These are phyloP conservation scores for Caenorhabditis doughertyi DNA, from an alignment of 2,888 invertebrate genomes.

Conservation along the genomic window DNA sequence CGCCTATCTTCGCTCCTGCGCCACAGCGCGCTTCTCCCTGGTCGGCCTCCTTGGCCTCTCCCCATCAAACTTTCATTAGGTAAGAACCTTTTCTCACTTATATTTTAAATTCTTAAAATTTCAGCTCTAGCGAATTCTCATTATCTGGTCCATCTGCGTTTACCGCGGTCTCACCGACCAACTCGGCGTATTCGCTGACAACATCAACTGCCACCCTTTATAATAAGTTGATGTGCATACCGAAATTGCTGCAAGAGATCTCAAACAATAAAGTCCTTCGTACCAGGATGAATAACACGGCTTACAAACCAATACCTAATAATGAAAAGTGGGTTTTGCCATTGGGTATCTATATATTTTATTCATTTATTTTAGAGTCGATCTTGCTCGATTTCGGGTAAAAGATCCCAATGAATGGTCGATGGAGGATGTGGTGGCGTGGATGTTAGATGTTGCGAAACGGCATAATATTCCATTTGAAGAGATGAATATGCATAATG, in stretches of 20 bases:
- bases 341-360: slow-evolving; percentile 6
- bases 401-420: slow-evolving; percentile 81
- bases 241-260: slow-evolving; percentile 65
- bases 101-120: slow-evolving; percentile 9
- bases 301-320: slow-evolving; percentile 80
- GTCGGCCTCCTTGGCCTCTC: slow-evolving; percentile 66
- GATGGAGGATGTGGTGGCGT: slow-evolving; percentile 81
- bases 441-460: slow-evolving; percentile 81
- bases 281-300: slow-evolving; percentile 69
- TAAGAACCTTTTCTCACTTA: slow-evolving; percentile 1
- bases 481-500: slow-evolving; percentile 78
- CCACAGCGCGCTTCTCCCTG: slow-evolving; percentile 66
- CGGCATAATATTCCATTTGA: slow-evolving; percentile 80
- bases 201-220: slow-evolving; percentile 62
- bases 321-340: slow-evolving; percentile 73
- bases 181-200: slow-evolving; percentile 40
- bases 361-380: slow-evolving; percentile 71
- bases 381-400: slow-evolving; percentile 82
- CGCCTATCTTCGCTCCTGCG: slow-evolving; percentile 68
- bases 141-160: slow-evolving; percentile 73
- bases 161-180: slow-evolving; percentile 68
- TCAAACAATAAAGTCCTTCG: slow-evolving; percentile 72
- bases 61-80: slow-evolving; percentile 56
- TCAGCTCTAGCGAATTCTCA: slow-evolving; percentile 61
- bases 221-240: slow-evolving; percentile 75